Evolutionary conservation across 1,140 invertebrate genomes (phyloP).

Genomic region (Dryas iulia): DNA sequence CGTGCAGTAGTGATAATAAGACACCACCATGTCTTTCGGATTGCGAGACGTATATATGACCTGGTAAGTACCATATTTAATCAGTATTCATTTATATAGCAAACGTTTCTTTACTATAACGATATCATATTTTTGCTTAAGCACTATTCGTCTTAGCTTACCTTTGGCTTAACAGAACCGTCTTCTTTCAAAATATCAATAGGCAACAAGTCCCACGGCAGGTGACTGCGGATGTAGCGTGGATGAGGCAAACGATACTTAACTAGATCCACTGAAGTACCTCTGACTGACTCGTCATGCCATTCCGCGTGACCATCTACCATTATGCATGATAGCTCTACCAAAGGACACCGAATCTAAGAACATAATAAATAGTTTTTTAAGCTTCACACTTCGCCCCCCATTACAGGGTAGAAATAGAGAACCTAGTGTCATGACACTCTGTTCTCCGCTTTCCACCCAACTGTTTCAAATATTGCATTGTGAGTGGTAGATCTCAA

Average conservation of each 20-base stretch:
- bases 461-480: too few species aligned
- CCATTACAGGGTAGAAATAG: too few species aligned
- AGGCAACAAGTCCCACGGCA: slow-evolving; percentile 88
- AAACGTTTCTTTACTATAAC: too few species aligned
- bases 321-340: slow-evolving; percentile 81
- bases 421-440: too few species aligned
- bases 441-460: too few species aligned
- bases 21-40: slow-evolving; percentile 96
- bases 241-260: slow-evolving; percentile 83
- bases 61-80: slow-evolving; percentile 79
- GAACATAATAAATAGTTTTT: neutral
- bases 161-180: slow-evolving; percentile 86
- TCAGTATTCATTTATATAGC: too few species aligned
- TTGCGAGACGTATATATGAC: slow-evolving; percentile 95
- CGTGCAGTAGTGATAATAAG: slow-evolving; percentile 92
- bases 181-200: slow-evolving; percentile 84
- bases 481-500: too few species aligned
- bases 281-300: slow-evolving; percentile 74
- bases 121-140: too few species aligned
- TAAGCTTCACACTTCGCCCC: too few species aligned
- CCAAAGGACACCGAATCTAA: slow-evolving; percentile 79
- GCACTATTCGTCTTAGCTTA: slow-evolving; percentile 46
- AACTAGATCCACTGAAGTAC: slow-evolving; percentile 86
- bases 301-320: slow-evolving; percentile 79
- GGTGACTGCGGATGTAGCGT: slow-evolving; percentile 90